Base-by-base conservation (phyloP, 1,140 invertebrate genomes). In the Nasonia vitripennis region DNA sequence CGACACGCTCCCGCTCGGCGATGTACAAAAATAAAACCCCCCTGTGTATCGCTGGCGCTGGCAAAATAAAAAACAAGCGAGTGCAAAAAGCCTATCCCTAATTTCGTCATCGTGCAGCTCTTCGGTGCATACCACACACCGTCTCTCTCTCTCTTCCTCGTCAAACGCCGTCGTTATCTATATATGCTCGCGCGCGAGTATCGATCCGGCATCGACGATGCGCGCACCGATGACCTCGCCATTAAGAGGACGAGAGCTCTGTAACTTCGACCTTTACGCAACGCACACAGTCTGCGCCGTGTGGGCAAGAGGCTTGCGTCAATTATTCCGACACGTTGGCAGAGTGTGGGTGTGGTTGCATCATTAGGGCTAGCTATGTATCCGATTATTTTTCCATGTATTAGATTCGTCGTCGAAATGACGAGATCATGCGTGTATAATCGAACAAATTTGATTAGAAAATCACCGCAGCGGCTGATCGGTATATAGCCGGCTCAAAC, bases 141-240 rank as follows among this genome's bases (percentile, higher is more conserved):
- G 12, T 78, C 27, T 51, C 6, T 34, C 12, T 34, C 12, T n/a
- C 6, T 20, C 12, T 4, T n/a, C 9, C 34, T 37, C 34, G 51
- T 83, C 31, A 37, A 41, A 62, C 73, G 34, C 9, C 27, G 73
- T 37, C 73, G 14, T 27, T 9, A 14, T 74, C 41, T 10, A 37
- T 75, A 75, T 48, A 41, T 41, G 37, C 37, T 5, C 68, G 9
- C 23, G 4, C 78, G 9, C 23, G 17, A 6, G 62, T 70, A 81
- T 80, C 37, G 79, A 70, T 81, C 79, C 7, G 7, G 2, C 27
- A 62, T 31, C 77, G 51, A 51, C 75, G 27, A 55, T 31, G 31
- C 6, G 78, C 78, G 11, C 48, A 74, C 77, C 81, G 73, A 77
- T 83, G 73, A 77, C 31, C 34, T 75, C 41, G 20, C 51, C 20